Base-by-base conservation (phyloP, 2,113 vertebrate species). In the Ariopsis seemanni region DNA sequence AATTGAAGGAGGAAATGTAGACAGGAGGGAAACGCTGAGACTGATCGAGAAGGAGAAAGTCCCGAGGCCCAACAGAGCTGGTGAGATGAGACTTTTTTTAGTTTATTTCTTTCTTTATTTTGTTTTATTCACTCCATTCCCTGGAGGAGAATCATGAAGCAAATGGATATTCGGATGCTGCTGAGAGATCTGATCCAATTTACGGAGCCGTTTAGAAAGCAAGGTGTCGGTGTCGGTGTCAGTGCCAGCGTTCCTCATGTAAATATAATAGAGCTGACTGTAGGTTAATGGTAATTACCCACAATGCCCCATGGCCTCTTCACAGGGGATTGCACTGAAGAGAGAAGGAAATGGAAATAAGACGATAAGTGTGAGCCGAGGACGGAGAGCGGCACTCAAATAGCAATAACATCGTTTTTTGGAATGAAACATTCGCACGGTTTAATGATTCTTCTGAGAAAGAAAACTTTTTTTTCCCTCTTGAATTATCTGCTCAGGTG, bases 121-220 rank as follows among this genome's bases (percentile, higher is more conserved):
- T 83, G 57, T 67, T 89, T 22, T 81, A 82, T 60, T 87, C 69
- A 22, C 75, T 89, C 82, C 83, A 20, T 90, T 87, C 90, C 88
- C 91, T 82, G 52, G 88, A 92, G 93, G 90, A 92, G 88, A 90
- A 93, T 89, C 87, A 87, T 88, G 83, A 92, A 85, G 69, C 79
- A 91, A 93, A 92, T 90, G 85, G 63, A 90, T 90, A 92, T 6
- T 82, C 88, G 85, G 81, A 87, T 85, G 52, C 65, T n/a, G 86
- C 83, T 84, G 81, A 89, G 90, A 90, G 93, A 91, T 92, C 85
- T 81, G 88, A 91, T 93, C 90, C 88, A 84, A 90, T 94, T 92
- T 93, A 91, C 90, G 90, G 90, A 89, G 91, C 86, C 87, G 91
- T 94, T 92, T 89, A 88, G 78, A 90, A 90, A 88, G 86, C 92